These are phyloP conservation scores for Synaphobranchus kaupii DNA, from an alignment of 2,797 vertebrate genomes.

Conservation along the genomic window DNA sequence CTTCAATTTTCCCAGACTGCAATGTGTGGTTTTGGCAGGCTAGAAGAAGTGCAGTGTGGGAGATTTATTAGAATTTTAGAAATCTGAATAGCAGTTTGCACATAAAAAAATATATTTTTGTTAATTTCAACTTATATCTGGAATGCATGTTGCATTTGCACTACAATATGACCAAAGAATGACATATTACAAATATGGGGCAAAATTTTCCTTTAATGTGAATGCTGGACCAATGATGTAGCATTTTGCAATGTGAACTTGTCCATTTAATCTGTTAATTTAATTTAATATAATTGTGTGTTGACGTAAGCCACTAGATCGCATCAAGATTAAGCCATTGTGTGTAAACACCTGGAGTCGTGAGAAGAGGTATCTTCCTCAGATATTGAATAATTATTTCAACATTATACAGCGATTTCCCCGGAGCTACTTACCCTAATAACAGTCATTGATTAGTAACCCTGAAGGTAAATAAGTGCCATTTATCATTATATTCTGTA, in stretches of 20 bases:
- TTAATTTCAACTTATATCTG: background rate
- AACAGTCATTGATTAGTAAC: background rate
- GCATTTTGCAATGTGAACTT: background rate
- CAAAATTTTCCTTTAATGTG: background rate
- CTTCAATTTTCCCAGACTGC: background rate
- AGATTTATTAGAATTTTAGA: no score
- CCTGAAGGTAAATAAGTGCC: background rate
- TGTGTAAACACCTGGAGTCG: background rate
- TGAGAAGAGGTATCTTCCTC: background rate
- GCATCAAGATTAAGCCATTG: background rate
- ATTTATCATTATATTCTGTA: background rate
- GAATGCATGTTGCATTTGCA: background rate
- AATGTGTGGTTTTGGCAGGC: background rate
- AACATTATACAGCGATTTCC: background rate
- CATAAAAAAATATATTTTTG: background rate
- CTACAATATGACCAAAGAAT: background rate
- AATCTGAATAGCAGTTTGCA: background rate
- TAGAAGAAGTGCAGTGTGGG: background rate
- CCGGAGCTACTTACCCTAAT: background rate
- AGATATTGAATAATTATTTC: conserved; percentile 3
- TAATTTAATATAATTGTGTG: background rate
- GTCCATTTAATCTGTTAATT: background rate
- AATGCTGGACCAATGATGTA: background rate
- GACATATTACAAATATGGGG: background rate
- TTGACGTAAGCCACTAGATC: background rate